Conservation (phyloP, 2,888 invertebrate species). For the Platycnemis pennipes region DNA sequence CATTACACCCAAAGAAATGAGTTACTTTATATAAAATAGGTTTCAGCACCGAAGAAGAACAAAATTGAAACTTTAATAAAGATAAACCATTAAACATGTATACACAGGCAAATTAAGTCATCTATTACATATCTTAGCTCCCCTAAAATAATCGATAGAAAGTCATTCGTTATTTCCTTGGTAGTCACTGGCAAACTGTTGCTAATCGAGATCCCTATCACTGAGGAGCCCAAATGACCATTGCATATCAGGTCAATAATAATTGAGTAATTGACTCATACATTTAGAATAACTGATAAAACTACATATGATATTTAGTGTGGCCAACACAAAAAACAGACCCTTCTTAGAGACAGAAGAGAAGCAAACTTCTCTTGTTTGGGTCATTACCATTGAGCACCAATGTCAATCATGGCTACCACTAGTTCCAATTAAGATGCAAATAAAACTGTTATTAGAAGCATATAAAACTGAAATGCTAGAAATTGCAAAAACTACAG, state of each 20-base stretch:
- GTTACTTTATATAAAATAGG: not conserved
- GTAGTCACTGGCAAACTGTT: not conserved
- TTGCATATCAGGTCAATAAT: not conserved
- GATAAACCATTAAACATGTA: not conserved
- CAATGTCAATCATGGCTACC: not conserved
- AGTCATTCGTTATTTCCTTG: not conserved
- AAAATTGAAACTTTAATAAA: not conserved
- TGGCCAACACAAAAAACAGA: not conserved
- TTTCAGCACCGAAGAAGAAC: conserved; percentile 3
- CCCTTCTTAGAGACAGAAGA: not conserved
- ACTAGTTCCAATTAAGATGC: not conserved
- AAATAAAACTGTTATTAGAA: not conserved
- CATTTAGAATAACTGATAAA: not conserved
- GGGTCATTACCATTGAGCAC: not conserved
- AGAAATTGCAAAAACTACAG: not conserved
- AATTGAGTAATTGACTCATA: not conserved
- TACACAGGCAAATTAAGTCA: not conserved
- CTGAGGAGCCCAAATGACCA: not conserved
- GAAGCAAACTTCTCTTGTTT: not conserved
- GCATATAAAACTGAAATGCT: not conserved
- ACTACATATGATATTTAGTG: not conserved
- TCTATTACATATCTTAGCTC: not conserved
- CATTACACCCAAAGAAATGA: not conserved
- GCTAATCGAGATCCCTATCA: not conserved
- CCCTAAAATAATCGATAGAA: not conserved